A percentile compares a stretch with the other conserved stretches of the same genome.
Evolutionary conservation across 2,797 vertebrate genomes (phyloP).

Genomic region (Yasuhikotakia modesta): DNA sequence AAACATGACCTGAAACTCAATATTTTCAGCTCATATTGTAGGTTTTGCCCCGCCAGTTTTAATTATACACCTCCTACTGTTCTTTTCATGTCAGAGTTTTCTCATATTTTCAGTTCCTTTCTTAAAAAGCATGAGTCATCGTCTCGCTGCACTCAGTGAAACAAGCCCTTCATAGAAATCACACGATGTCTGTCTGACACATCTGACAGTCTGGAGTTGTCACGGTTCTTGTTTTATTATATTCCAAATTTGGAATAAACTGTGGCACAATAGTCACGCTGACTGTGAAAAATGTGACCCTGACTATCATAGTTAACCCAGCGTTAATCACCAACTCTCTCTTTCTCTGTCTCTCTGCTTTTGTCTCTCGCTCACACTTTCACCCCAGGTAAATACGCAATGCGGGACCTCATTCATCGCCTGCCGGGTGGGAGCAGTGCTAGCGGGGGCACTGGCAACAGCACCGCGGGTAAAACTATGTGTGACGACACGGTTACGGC

Average conservation of each 20-base stretch:
- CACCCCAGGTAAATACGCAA: slow-evolving; percentile 94
- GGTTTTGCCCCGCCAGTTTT: slow-evolving; percentile 17
- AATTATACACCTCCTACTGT: slow-evolving; percentile 37
- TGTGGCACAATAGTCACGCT: not conserved
- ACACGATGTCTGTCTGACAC: not conserved
- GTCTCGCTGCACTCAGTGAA: slow-evolving; percentile 7
- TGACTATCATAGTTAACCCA: slow-evolving; percentile 17
- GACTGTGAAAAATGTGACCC: slow-evolving; percentile 18
- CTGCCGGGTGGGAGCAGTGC: slow-evolving; percentile 89
- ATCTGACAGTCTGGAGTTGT: not conserved
- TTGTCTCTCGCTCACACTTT: slow-evolving; percentile 18
- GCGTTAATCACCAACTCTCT: slow-evolving; percentile 6
- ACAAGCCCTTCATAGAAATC: slow-evolving; percentile 20
- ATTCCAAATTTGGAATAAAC: slow-evolving; percentile 8
- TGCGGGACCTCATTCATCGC: slow-evolving; percentile 96
- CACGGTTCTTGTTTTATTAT: slow-evolving; percentile 22
- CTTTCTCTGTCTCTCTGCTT: not conserved
- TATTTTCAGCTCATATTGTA: slow-evolving; percentile 19
- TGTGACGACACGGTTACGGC: slow-evolving; percentile 89
- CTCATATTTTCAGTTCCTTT: slow-evolving; percentile 7
- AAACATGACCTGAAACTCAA: not conserved
- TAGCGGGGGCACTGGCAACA: slow-evolving; percentile 75
- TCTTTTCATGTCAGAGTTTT: slow-evolving; percentile 42
- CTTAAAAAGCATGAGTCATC: slow-evolving; percentile 35
- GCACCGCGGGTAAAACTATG: slow-evolving; percentile 83